Conservation (phyloP, 2,888 invertebrate genomes). For the Monoplex corrugatus region DNA sequence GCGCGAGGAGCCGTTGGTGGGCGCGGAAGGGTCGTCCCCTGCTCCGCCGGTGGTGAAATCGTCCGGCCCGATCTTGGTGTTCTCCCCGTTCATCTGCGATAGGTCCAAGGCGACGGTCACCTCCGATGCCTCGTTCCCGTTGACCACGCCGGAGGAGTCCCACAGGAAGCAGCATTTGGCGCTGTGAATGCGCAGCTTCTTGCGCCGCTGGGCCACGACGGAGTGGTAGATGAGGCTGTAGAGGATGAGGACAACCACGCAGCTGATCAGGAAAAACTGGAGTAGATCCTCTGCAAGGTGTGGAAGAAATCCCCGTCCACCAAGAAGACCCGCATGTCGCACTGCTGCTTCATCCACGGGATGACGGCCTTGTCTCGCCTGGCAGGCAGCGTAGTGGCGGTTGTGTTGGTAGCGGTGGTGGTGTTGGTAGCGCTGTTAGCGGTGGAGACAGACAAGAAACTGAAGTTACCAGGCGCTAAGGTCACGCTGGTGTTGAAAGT, state of each 20-base stretch:
- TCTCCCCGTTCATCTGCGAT: constrained; percentile 58
- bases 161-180: constrained; percentile 60
- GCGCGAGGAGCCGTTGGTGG: constrained; percentile 53
- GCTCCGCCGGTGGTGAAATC: constrained; percentile 46
- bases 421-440: neutral
- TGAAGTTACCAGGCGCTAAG: neutral
- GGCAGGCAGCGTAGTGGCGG: too few relatives aligned
- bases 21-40: constrained; percentile 35
- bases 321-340: constrained; percentile 46
- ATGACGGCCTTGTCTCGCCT: constrained; percentile 13
- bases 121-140: constrained; percentile 57
- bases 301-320: constrained; percentile 63
- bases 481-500: constrained; percentile 8
- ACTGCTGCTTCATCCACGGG: constrained; percentile 26
- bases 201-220: constrained; percentile 61
- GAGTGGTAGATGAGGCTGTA: constrained; percentile 77
- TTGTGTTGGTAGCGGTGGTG: neutral
- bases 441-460: neutral
- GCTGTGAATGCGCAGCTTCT: constrained; percentile 59
- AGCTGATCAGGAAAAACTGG: constrained; percentile 75
- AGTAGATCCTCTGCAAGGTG: constrained; percentile 75
- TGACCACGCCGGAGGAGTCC: constrained; percentile 56
- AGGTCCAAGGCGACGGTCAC: constrained; percentile 61
- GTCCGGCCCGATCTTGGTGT: constrained; percentile 51
- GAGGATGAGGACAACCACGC: constrained; percentile 77